phyloP scores from a whole-genome alignment of 1,140 invertebrate genomes.

The Galleria mellonella region DNA sequence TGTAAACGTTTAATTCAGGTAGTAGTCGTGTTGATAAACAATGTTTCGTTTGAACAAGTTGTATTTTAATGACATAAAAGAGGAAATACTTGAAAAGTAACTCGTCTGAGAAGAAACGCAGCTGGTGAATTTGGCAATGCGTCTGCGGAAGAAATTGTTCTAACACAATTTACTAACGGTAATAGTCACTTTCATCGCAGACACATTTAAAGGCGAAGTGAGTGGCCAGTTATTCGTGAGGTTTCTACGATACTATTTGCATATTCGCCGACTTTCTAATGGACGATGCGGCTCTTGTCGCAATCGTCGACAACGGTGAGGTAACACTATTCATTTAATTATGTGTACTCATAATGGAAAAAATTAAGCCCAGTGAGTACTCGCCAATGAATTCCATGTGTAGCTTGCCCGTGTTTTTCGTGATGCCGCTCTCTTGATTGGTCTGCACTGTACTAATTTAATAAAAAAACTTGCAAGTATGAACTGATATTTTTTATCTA shows the following conservation, averaged over 20 bases:
- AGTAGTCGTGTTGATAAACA: slow-evolving; percentile 41
- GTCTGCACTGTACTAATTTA: too few relatives aligned
- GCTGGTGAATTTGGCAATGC: slow-evolving; percentile 34
- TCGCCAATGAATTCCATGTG: slow-evolving; percentile 25
- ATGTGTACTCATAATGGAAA: slow-evolving; percentile 38
- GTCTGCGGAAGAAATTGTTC: slow-evolving; percentile 35
- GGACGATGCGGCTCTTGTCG: slow-evolving; percentile 68
- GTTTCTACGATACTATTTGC: slow-evolving; percentile 73
- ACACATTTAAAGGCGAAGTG: slow-evolving; percentile 67
- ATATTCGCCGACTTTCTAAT: slow-evolving; percentile 73
- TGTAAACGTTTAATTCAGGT: slow-evolving; percentile 24
- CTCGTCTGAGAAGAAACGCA: slow-evolving; percentile 10
- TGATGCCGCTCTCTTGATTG: slow-evolving; percentile 22
- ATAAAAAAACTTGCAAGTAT: too few relatives aligned
- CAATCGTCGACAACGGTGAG: slow-evolving; percentile 61
- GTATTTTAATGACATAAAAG: slow-evolving; percentile 15
- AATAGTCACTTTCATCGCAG: slow-evolving; percentile 69
- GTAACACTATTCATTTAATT: slow-evolving; percentile 68
- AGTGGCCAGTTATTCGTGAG: slow-evolving; percentile 72
- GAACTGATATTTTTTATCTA: too few relatives aligned
- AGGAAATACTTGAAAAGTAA: slow-evolving; percentile 9
- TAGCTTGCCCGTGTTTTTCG: slow-evolving; percentile 25
- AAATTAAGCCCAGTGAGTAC: slow-evolving; percentile 41
- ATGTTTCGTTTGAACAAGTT: slow-evolving; percentile 26
- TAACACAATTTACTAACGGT: slow-evolving; percentile 65